Conservation (phyloP, 2,113 vertebrate genomes). For the Channa maculata region DNA sequence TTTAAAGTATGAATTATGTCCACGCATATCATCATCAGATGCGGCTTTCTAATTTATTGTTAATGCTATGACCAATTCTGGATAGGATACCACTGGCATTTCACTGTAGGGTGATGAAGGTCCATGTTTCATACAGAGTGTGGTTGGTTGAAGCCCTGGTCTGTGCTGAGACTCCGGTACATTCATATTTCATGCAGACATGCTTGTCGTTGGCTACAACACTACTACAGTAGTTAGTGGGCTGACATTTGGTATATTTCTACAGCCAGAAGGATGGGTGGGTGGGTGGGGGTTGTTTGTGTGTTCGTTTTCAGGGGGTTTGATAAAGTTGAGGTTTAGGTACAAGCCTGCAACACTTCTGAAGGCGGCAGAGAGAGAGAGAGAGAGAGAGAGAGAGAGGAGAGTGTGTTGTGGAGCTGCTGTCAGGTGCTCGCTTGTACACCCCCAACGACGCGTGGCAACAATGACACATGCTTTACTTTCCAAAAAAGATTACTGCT, state of each 20-base stretch:
- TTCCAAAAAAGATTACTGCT: too few species aligned
- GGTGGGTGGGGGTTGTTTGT: too few species aligned
- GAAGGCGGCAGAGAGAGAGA: too few species aligned
- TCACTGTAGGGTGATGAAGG: background rate
- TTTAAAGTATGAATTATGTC: too few species aligned
- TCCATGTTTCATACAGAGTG: constrained; percentile 3
- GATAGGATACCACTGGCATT: background rate
- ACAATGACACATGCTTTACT: too few species aligned
- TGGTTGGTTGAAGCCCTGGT: constrained; percentile 10
- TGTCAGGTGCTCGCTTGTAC: too few species aligned
- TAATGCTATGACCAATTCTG: background rate
- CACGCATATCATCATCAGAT: background rate
- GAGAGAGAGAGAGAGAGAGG: too few species aligned
- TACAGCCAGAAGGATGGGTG: background rate
- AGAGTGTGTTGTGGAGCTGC: too few species aligned
- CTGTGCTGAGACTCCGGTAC: constrained; percentile 38
- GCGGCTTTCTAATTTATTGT: constrained; percentile 37
- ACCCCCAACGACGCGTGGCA: too few species aligned
- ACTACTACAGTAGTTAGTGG: background rate
- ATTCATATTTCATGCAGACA: constrained; percentile 3
- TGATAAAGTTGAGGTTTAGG: constrained; percentile 11
- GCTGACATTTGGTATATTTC: background rate
- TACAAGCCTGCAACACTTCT: constrained; percentile 6
- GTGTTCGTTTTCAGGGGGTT: background rate
- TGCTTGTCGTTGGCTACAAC: background rate